Evolutionary conservation across 2,113 vertebrate species (phyloP), one percentile per base, ranked within the genome.

Genomic region (Neolamprologus ventralis): DNA sequence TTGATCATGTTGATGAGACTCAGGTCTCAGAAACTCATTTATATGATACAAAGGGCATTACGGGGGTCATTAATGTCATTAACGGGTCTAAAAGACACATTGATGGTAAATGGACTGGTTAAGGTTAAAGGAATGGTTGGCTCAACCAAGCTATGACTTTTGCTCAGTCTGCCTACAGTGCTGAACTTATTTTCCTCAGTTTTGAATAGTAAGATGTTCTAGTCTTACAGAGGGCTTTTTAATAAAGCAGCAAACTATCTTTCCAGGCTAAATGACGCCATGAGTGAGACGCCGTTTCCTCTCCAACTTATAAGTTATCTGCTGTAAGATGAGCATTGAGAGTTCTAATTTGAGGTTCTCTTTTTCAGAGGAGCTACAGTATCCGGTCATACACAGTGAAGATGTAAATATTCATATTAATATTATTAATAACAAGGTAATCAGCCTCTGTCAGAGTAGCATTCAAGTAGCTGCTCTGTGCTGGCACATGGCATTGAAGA

Each of bases 201-300:
- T n/a, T 7, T 65, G 60, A 65, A 65, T n/a, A 65, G 0, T 65
- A 7, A 35, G 31, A 65, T 0, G 1, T 35, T 35, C 17, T 65
- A 35, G 17, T n/a, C 0, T 65, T 0, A 35, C 17, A n/a, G 31
- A n/a, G 60, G 60, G 31, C 3, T 65, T 65, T 65, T 35, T 65
- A 7, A 0, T 35, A n/a, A 65, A 65, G 31, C 31, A 63, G 31
- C 4, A 35, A 63, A 63, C 31, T 63, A 45, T 45, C 0, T 63
- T 12, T 63, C 58, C 31, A 63, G 58, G 31, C 9, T 35, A 35
- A 0, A 63, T 63, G 28, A 11, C 3, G 2, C 21, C 21, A 21
- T 19, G 0, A 11, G 28, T 7, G 58, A 63, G 31, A 63, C 2
- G 31, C 31, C 17, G 0, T 63, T 63, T 63, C 58, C 58, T 63